Evolutionary conservation across 2,797 vertebrate genomes (phyloP), one percentile per base, ranked within the genome.

Genomic region (Geotria australis): DNA sequence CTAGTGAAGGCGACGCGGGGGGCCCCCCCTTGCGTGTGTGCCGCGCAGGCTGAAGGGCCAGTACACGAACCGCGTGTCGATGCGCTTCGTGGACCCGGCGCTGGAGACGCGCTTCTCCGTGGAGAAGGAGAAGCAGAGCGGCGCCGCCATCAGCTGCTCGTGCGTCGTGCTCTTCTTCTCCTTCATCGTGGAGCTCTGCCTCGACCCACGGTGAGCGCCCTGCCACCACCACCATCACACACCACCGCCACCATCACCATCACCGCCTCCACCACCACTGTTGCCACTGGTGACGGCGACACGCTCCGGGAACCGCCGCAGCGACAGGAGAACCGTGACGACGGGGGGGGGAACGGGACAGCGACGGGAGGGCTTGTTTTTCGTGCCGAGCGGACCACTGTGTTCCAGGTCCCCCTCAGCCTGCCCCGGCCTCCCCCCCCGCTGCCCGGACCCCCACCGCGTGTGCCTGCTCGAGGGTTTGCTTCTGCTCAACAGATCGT

Each of bases 71-170:
- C 59, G 68, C 1, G 59, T 83, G 38, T 78, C 79, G 15, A 67
- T 94, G 66, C 70, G 73, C 9, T 95, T 95, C 64, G 65, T 80
- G 59, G 81, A 83, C 15, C 69, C 72, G 0, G 77, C 79, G 48
- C 67, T 91, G 69, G 88, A 95, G 64, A 75, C 71, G 0, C 79
- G 75, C 38, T 95, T 81, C 70, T 86, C 84, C 0, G 75, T 81
- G 11, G 85, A 95, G 71, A 88, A 85, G 69, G 88, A 95, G 63
- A 82, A 76, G 64, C 77, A 81, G 65, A 89, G 81, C 0, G 85
- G 85, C 1, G 79, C 77, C 0, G 85, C 85, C 48, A 85, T 95
- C 68, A 79, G 76, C 72, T 85, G 83, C 66, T 82, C 80, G 65
- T 80, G 82, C 2, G 73, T 89, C 0, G 74, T 89, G 59, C 76